Conservation (phyloP, 2,113 vertebrate species). For the Syngnathus scovelli region DNA sequence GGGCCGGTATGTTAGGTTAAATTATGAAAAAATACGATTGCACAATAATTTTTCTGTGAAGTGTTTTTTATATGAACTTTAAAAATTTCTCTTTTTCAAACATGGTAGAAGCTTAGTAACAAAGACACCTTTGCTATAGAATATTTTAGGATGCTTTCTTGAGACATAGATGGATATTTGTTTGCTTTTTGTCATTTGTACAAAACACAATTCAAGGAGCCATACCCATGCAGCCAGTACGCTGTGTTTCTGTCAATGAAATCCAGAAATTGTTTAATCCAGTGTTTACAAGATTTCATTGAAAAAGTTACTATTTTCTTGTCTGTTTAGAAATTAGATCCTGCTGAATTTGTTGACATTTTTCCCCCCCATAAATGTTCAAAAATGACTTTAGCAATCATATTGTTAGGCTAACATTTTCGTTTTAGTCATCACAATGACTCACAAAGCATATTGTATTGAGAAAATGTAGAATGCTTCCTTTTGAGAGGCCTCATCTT, state of each 20-base stretch:
- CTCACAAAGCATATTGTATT: not conserved
- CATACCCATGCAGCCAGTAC: slow-evolving; percentile 7
- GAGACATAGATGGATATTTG: slow-evolving; percentile 23
- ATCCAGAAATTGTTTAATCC: not conserved
- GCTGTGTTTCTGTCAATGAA: not conserved
- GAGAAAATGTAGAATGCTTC: not conserved
- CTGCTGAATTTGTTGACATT: no score
- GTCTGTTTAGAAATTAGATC: no score
- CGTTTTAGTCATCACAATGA: not conserved
- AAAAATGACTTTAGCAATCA: no score
- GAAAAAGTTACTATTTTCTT: not conserved
- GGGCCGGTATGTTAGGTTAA: no score
- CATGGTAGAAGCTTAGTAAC: not conserved
- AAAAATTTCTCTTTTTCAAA: not conserved
- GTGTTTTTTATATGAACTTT: not conserved
- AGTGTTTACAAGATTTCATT: not conserved
- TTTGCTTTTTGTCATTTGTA: slow-evolving; percentile 3
- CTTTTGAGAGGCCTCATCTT: slow-evolving; percentile 16
- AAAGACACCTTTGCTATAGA: not conserved
- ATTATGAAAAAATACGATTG: slow-evolving; percentile 30
- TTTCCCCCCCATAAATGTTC: no score
- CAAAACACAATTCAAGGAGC: slow-evolving; percentile 19
- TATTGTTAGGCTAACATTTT: not conserved
- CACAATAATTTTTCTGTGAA: slow-evolving; percentile 35
- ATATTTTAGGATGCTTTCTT: not conserved